Conservation (phyloP, 2,888 invertebrate species). For the Dexiosoma caninum region DNA sequence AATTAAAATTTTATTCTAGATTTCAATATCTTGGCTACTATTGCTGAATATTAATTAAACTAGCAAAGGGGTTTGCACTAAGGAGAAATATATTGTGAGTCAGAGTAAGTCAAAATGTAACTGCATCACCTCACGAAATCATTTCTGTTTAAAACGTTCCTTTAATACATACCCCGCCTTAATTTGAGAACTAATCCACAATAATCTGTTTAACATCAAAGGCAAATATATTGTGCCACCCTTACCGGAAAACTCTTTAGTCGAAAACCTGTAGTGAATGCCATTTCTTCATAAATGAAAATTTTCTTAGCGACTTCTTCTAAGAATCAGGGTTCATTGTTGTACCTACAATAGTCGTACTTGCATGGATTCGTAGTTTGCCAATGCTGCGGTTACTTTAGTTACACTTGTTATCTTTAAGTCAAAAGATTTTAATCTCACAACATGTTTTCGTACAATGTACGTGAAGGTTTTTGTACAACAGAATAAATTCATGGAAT, state of each 20-base stretch:
- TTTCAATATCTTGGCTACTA: not conserved
- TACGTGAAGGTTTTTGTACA: constrained; percentile 8
- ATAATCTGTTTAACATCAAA: no score
- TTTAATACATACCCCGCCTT: no score
- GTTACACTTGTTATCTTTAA: constrained; percentile 34
- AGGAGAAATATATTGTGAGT: no score
- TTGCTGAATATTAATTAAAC: constrained; percentile 23
- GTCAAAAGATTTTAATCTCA: constrained; percentile 31
- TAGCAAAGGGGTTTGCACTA: not conserved
- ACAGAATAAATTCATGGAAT: constrained; percentile 8
- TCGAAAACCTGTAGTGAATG: no score
- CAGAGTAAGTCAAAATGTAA: no score
- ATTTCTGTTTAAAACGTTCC: no score
- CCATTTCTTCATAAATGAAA: not conserved
- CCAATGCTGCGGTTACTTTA: not conserved
- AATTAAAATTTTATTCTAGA: not conserved
- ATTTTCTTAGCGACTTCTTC: not conserved
- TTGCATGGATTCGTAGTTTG: not conserved
- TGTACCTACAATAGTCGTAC: no score
- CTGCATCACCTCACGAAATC: no score
- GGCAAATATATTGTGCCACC: no score
- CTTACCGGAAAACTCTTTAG: no score
- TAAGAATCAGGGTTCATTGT: not conserved
- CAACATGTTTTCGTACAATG: not conserved
- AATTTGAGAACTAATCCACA: no score